These are phyloP conservation scores for Zeus faber DNA, from an alignment of 2,113 vertebrate genomes.

Conservation along the genomic window DNA sequence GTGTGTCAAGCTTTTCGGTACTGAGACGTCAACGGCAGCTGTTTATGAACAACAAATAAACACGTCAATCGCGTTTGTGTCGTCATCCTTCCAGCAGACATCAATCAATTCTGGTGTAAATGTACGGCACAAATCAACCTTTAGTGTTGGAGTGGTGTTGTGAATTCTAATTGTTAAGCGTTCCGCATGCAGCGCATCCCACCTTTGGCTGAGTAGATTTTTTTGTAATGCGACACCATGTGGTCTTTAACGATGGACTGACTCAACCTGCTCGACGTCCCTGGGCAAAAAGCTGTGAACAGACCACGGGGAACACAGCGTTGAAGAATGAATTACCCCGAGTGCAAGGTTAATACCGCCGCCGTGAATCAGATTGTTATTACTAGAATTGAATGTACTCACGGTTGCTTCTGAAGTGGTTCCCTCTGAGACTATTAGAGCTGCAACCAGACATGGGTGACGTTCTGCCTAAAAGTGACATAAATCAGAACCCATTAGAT, in stretches of 20 bases:
- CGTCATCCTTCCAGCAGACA: neutral
- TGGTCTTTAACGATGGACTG: conserved; percentile 87
- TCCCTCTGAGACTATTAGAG: conserved; percentile 28
- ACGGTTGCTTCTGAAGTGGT: conserved; percentile 55
- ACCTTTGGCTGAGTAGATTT: conserved; percentile 94
- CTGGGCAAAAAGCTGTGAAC: conserved; percentile 75
- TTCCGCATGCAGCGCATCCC: no score
- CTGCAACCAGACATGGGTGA: conserved; percentile 48
- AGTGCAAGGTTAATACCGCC: neutral
- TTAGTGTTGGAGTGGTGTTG: neutral
- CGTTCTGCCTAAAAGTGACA: conserved; percentile 51
- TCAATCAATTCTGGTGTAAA: neutral
- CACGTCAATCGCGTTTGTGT: neutral
- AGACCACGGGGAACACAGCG: no score
- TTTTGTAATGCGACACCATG: conserved; percentile 93
- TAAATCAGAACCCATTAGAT: no score
- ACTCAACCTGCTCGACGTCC: conserved; percentile 76
- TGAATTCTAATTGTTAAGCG: neutral
- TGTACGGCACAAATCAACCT: neutral
- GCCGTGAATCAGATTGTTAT: neutral
- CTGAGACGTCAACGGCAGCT: conserved; percentile 87
- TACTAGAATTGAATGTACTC: conserved; percentile 29
- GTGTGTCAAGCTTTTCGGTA: conserved; percentile 81
- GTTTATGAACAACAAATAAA: conserved; percentile 12
- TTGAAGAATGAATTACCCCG: no score